phyloP scores from a whole-genome alignment of 2,797 vertebrate genomes.

The Babyrousa celebensis region DNA sequence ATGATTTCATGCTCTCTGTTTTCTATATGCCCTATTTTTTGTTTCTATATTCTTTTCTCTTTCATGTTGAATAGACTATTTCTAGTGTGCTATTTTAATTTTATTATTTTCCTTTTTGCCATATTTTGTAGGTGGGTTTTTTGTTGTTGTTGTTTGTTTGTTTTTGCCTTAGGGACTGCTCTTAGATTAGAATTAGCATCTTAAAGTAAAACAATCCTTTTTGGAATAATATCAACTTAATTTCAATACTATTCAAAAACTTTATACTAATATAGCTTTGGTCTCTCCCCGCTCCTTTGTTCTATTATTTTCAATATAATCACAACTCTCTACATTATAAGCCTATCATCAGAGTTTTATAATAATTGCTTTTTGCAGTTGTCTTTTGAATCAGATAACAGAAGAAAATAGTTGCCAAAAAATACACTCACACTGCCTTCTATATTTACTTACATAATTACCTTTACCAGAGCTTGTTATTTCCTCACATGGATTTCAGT shows the following conservation, averaged over 20 bases:
- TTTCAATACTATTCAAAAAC: neutral
- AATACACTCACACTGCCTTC: no score
- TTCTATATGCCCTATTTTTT: neutral
- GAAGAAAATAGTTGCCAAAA: neutral
- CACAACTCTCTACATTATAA: neutral
- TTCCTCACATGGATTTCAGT: neutral
- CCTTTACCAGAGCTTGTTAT: neutral
- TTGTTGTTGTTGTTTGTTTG: no score
- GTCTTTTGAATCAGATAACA: neutral
- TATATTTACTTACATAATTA: neutral
- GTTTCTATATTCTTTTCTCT: neutral
- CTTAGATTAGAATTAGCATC: neutral
- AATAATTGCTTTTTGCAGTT: neutral
- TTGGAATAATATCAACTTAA: neutral
- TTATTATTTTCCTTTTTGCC: neutral
- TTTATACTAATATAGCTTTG: neutral
- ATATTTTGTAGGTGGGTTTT: neutral
- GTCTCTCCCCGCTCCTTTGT: neutral
- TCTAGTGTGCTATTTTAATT: neutral
- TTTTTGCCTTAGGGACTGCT: neutral
- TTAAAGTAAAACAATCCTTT: neutral
- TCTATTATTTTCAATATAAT: neutral
- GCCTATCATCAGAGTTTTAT: neutral
- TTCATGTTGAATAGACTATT: neutral
- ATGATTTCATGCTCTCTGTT: neutral